Percentiles rank a stretch among this genome's conserved stretches.
phyloP scores from a whole-genome alignment of 2,888 invertebrate species.

The Proisotoma minuta region DNA sequence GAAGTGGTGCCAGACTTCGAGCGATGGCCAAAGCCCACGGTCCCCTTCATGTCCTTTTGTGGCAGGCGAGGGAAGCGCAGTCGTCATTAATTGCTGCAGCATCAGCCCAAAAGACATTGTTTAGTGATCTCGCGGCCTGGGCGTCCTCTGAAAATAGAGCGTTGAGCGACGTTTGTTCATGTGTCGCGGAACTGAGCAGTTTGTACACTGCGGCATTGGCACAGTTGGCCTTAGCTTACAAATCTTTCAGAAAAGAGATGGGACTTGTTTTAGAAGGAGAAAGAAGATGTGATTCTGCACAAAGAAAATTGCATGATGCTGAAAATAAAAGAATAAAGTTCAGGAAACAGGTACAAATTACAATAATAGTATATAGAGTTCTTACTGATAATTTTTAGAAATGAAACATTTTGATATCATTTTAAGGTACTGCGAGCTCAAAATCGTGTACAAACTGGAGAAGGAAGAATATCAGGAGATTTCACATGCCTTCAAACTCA shows the following conservation, averaged over 20 bases:
- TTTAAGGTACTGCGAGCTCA: constrained; percentile 41
- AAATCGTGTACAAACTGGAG: constrained; percentile 37
- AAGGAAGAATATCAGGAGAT: constrained; percentile 49
- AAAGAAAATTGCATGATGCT: constrained; percentile 41
- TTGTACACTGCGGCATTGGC: constrained; percentile 38
- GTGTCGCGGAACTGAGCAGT: constrained; percentile 39
- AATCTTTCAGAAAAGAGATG: constrained; percentile 46
- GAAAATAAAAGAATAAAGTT: constrained; percentile 44
- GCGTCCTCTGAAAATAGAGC: constrained; percentile 45
- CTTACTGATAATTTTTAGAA: not conserved
- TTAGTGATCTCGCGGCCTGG: constrained; percentile 46
- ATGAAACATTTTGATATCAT: constrained; percentile 2
- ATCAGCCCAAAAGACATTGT: constrained; percentile 42
- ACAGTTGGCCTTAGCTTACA: constrained; percentile 42
- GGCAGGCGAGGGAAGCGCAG: constrained; percentile 46
- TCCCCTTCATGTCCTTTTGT: constrained; percentile 42
- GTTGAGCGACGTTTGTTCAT: constrained; percentile 43
- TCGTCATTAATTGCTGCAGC: constrained; percentile 41
- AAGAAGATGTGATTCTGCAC: constrained; percentile 39
- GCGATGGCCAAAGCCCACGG: constrained; percentile 41
- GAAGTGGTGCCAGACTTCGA: constrained; percentile 42
- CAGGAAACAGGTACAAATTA: constrained; percentile 33
- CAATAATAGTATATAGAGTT: not conserved
- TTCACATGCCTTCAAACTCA: constrained; percentile 52
- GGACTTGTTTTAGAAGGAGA: constrained; percentile 45